Base-by-base conservation (phyloP, 2,888 invertebrate species). In the Volucella inanis region DNA sequence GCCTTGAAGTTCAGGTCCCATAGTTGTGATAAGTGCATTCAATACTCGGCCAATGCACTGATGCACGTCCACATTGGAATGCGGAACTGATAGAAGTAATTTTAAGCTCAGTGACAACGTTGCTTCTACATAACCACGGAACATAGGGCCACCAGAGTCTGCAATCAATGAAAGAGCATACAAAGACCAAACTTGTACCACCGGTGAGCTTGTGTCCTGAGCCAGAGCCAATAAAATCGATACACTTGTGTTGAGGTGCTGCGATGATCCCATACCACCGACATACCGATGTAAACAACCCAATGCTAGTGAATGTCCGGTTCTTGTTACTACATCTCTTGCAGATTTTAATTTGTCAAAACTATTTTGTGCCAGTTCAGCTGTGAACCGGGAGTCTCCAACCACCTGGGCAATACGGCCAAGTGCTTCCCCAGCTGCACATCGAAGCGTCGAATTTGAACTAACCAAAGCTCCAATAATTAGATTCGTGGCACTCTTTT, bases 111-210 rank as follows among this genome's bases (percentile, higher is more conserved):
- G 93, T 10, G 97, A 96, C 71, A 99, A 93, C 0, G 98, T 96
- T 0, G 98, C 97, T 90, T 99, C 99, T 15, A 99, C 98, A 92
- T 98, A 99, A 38, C 97, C 95, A 22, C 99, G 94, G 93, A 99
- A 99, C 98, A 99, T 99, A 0, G 99, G 99, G 0, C 99, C 99
- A 0, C 99, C 98, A 0, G 99, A 98, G 92, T 99, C 99, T 3
- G 98, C 98, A 81, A 99, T 97, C 87, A 99, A 94, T 0, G 98
- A 97, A 31, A 99, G 93, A 0, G 99, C 98, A 93, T 99, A 98
- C 12, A 99, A 93, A 0, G 99, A 96, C 99, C 99, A 99, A 43
- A 98, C 97, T 94, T 99, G 99, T n/a, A 99, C 97, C 85, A 98
- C 96, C 0, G 98, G 97, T 39, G 98, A 97, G 0, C 97, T 96